Conservation (phyloP, 2,797 vertebrate species). For the Coluber constrictor region DNA sequence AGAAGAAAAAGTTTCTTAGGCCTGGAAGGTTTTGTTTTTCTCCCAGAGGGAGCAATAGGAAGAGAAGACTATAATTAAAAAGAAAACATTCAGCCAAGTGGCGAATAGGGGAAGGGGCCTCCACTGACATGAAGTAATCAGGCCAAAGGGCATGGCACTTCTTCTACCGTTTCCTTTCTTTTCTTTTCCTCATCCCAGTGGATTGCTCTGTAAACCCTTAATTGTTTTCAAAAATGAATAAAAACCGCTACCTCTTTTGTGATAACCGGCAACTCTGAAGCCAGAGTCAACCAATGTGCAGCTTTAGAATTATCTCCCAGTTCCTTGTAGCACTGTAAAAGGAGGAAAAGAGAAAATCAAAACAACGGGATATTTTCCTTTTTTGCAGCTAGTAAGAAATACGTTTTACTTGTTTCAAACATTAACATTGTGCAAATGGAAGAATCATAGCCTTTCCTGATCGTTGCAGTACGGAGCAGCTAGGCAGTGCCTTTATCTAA, state of each 20-base stretch:
- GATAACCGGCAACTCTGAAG: slow-evolving; percentile 70
- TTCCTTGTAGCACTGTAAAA: slow-evolving; percentile 84
- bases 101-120: background rate
- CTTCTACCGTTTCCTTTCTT: background rate
- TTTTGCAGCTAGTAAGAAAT: background rate
- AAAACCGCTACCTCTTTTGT: slow-evolving; percentile 69
- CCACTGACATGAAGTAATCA: background rate
- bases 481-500: background rate
- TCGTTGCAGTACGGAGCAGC: accelerated
- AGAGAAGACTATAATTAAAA: background rate
- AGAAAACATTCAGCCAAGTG: background rate
- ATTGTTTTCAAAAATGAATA: background rate
- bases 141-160: background rate
- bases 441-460: background rate
- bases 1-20: background rate
- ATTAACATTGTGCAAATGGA: accelerated
- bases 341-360: background rate
- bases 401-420: background rate
- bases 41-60: background rate
- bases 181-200: background rate
- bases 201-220: background rate
- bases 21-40: background rate
- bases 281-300: slow-evolving; percentile 78
- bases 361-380: background rate
- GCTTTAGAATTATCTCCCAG: slow-evolving; percentile 82